Conservation (phyloP, 2,113 vertebrate genomes). For the Phylloscopus trochiloides region DNA sequence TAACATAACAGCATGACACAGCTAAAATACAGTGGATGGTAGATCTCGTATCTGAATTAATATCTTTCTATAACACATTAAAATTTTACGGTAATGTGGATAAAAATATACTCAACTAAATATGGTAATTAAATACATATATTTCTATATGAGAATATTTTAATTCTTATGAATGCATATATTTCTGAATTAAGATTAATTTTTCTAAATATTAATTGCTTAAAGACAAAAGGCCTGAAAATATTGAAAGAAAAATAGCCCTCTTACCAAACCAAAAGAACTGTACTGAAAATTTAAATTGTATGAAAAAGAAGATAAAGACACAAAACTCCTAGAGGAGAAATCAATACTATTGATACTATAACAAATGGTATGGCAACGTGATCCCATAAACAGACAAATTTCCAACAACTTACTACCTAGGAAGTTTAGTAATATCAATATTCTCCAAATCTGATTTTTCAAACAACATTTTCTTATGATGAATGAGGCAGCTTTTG, state of each 20-base stretch:
- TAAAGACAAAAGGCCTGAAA: not conserved
- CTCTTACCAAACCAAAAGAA: not conserved
- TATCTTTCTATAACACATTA: not conserved
- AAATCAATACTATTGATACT: not conserved
- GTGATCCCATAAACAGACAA: not conserved
- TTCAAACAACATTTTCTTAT: not conserved
- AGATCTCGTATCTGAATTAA: not conserved
- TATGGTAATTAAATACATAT: not conserved
- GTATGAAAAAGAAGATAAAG: not conserved
- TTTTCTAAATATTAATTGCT: not conserved
- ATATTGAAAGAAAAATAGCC: not conserved
- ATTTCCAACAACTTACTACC: not conserved
- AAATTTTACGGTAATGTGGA: not conserved
- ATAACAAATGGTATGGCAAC: not conserved
- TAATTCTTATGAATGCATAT: not conserved
- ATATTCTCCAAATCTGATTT: not conserved
- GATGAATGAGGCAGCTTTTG: not conserved
- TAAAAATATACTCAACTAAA: not conserved
- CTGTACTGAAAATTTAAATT: not conserved
- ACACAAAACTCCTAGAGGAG: not conserved
- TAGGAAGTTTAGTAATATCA: not conserved
- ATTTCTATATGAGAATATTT: not conserved
- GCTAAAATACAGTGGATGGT: not conserved
- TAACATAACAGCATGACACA: not conserved
- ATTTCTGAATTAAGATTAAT: not conserved